These are phyloP conservation scores for Chitala chitala DNA, from an alignment of 2,113 vertebrate genomes.

Conservation along the genomic window DNA sequence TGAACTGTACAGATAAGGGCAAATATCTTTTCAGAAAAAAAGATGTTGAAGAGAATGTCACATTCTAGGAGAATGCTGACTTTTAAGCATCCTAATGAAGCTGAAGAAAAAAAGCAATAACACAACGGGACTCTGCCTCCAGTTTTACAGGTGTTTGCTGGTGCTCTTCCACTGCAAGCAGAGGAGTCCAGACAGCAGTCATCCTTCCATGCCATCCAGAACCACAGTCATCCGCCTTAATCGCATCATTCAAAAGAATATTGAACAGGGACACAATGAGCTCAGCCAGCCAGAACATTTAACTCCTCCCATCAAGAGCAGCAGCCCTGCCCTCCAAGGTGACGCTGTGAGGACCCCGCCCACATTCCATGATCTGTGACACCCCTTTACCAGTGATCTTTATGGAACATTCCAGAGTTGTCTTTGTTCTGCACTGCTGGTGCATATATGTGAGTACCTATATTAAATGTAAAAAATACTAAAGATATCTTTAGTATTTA, in stretches of 20 bases:
- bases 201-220: conserved; percentile 44
- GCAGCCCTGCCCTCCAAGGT: too few species aligned
- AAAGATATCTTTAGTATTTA: too few species aligned
- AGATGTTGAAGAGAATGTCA: too few species aligned
- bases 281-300: too few species aligned
- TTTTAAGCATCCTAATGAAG: too few species aligned
- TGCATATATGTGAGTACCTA: neutral
- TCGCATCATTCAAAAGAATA: conserved; percentile 22
- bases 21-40: too few species aligned
- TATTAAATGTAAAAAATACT: too few species aligned
- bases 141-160: conserved; percentile 66
- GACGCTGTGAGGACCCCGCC: too few species aligned
- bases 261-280: neutral
- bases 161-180: conserved; percentile 51
- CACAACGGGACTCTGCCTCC: conserved; percentile 36
- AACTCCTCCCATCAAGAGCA: neutral
- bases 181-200: conserved; percentile 30
- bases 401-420: neutral
- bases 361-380: neutral
- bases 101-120: too few species aligned
- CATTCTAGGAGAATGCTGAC: too few species aligned
- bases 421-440: neutral
- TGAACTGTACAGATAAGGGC: neutral
- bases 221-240: conserved; percentile 45
- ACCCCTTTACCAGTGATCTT: neutral